Conservation (phyloP, 2,113 vertebrate species). For the Speoplatyrhinus poulsoni region DNA sequence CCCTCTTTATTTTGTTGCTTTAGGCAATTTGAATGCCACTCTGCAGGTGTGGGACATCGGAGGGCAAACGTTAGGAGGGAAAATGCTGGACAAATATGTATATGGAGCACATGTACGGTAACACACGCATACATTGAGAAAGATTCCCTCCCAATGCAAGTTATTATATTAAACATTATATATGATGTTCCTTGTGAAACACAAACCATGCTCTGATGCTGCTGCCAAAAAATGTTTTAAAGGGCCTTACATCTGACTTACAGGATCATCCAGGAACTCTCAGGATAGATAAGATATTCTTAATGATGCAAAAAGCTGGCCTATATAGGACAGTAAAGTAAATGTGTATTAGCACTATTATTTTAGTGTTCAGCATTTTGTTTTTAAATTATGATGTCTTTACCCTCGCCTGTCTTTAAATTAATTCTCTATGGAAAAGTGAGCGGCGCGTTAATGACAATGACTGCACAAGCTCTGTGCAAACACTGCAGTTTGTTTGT, state of each 20-base stretch:
- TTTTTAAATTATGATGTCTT: neutral
- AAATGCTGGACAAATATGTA: constrained; percentile 99
- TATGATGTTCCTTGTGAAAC: neutral
- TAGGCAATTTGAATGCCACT: constrained; percentile 95
- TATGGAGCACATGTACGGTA: constrained; percentile 88
- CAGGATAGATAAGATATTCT: constrained; percentile 13
- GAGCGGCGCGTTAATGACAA: constrained; percentile 15
- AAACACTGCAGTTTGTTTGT: constrained; percentile 12
- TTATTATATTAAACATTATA: neutral
- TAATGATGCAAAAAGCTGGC: constrained; percentile 11
- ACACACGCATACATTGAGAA: neutral
- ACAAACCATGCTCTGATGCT: neutral
- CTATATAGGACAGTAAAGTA: constrained; percentile 25
- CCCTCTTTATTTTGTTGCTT: constrained; percentile 51
- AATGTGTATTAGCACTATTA: constrained; percentile 34
- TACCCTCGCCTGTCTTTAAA: neutral
- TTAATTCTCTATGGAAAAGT: neutral
- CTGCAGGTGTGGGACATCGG: constrained; percentile 99
- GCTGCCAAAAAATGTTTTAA: neutral
- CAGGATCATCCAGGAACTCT: no score
- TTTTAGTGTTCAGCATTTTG: constrained; percentile 9
- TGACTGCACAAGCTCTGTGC: neutral
- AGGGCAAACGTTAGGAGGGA: constrained; percentile 96
- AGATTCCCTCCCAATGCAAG: neutral
- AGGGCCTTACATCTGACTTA: neutral